phyloP scores from a whole-genome alignment of 2,797 vertebrate genomes.

The Falco novaeseelandiae region DNA sequence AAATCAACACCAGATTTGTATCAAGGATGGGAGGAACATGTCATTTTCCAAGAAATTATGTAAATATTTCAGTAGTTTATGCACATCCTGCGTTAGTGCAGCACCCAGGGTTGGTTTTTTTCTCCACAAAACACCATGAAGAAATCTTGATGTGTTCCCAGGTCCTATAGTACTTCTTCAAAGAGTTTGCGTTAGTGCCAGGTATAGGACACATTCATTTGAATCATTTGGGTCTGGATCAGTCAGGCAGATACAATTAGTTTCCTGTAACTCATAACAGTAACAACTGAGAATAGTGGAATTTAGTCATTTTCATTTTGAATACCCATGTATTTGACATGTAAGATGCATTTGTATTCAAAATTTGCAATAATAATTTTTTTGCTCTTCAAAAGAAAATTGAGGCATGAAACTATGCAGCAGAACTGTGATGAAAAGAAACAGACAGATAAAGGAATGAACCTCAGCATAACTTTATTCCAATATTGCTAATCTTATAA shows the following conservation, averaged over 20 bases:
- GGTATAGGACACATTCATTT: neutral
- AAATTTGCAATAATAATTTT: neutral
- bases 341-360: neutral
- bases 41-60: neutral
- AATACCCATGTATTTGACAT: neutral
- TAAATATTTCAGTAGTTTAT: neutral
- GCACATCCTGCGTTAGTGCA: neutral
- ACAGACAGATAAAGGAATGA: neutral
- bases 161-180: neutral
- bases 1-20: neutral
- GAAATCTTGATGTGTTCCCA: neutral
- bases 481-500: neutral
- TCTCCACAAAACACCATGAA: neutral
- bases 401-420: neutral
- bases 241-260: neutral
- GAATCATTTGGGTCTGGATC: neutral
- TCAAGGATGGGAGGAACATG: neutral
- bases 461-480: neutral
- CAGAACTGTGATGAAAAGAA: neutral
- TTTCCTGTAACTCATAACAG: neutral
- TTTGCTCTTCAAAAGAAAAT: neutral
- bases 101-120: accelerated
- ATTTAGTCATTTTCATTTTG: neutral
- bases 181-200: neutral
- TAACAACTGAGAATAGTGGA: neutral